These are phyloP conservation scores for Apteryx mantelli DNA, from an alignment of 2,113 vertebrate genomes.

Conservation along the genomic window DNA sequence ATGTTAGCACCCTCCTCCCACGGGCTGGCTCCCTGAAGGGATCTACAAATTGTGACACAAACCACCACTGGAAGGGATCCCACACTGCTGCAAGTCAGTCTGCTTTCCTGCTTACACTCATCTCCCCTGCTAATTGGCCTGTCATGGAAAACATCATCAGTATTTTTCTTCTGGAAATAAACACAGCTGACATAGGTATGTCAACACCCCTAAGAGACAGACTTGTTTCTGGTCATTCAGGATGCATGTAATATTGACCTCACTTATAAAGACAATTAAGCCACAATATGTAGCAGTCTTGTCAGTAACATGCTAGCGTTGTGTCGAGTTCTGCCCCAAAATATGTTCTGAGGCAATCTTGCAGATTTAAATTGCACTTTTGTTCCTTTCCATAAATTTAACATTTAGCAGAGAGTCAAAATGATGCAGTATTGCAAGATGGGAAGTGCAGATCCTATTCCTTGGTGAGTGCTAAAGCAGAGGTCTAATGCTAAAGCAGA, in stretches of 20 bases:
- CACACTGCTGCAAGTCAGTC: background rate
- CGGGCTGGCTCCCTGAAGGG: background rate
- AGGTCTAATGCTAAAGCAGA: background rate
- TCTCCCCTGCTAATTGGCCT: background rate
- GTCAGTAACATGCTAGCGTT: background rate
- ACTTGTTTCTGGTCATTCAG: background rate
- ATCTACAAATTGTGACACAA: background rate
- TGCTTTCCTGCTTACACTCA: background rate
- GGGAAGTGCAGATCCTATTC: background rate
- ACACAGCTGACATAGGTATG: background rate
- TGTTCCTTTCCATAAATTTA: background rate
- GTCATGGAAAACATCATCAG: background rate
- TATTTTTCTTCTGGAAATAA: background rate
- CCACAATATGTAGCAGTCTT: background rate
- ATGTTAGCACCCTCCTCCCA: background rate
- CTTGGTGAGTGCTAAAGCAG: background rate
- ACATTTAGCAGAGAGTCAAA: background rate
- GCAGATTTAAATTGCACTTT: background rate
- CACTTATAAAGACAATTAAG: background rate
- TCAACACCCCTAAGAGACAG: fast-evolving
- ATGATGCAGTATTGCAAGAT: background rate
- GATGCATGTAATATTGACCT: background rate
- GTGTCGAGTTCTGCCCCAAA: background rate
- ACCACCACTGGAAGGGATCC: background rate
- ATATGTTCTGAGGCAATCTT: background rate